Percentiles rank a stretch among this genome's conserved stretches.
phyloP scores from a whole-genome alignment of 1,140 invertebrate genomes.

The Centruroides sculpturatus region DNA sequence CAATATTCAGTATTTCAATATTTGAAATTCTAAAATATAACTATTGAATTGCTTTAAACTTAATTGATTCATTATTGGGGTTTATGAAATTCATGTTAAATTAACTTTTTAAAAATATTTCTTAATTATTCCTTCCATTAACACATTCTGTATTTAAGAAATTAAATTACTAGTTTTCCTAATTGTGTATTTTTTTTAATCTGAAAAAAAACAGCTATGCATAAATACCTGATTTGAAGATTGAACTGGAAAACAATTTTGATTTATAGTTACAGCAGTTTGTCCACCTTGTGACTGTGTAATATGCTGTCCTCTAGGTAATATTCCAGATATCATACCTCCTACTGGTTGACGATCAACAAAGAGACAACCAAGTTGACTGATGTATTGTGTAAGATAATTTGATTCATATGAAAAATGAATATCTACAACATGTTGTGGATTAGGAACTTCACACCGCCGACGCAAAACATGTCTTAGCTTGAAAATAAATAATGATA shows the following conservation, averaged over 20 bases:
- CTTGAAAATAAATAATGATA: slow-evolving; percentile 16
- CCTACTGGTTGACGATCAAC: slow-evolving; percentile 19
- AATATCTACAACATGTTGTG: slow-evolving; percentile 24
- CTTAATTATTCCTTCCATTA: no score
- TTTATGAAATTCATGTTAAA: no score
- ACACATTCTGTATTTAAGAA: no score
- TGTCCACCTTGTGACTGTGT: slow-evolving; percentile 1
- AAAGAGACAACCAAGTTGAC: slow-evolving; percentile 20
- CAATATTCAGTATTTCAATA: no score
- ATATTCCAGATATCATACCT: slow-evolving; percentile 5
- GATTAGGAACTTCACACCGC: slow-evolving; percentile 24
- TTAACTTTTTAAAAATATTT: no score
- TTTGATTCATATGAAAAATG: slow-evolving; percentile 21
- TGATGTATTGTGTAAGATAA: slow-evolving; percentile 19
- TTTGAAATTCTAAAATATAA: no score
- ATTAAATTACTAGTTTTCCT: no score
- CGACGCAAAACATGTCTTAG: slow-evolving; percentile 27
- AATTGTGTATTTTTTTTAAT: no score
- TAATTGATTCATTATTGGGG: no score
- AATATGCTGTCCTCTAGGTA: neutral
- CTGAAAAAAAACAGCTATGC: no score
- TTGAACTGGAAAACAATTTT: neutral
- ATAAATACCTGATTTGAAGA: neutral
- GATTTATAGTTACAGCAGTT: neutral
- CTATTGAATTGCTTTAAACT: no score